phyloP scores from a whole-genome alignment of 1,140 invertebrate species.

The Nasonia longicornis region DNA sequence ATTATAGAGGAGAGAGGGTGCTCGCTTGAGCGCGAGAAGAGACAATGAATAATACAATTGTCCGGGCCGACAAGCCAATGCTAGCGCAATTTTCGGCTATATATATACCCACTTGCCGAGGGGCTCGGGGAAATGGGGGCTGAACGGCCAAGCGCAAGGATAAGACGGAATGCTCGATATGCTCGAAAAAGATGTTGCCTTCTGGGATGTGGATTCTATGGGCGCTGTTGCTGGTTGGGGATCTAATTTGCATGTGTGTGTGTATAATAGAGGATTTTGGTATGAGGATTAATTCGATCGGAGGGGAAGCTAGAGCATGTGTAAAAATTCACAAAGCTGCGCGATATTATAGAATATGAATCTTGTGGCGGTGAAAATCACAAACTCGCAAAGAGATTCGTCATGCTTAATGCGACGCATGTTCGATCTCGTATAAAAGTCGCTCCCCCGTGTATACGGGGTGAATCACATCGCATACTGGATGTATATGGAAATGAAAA shows the following conservation, averaged over 20 bases:
- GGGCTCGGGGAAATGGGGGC: not conserved
- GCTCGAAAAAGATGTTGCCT: not conserved
- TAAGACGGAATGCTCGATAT: not conserved
- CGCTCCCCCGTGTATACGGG: not conserved
- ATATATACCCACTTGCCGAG: not conserved
- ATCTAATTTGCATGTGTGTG: not conserved
- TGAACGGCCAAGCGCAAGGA: not conserved
- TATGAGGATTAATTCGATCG: too few relatives aligned
- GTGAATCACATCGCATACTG: not conserved
- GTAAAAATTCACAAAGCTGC: too few relatives aligned
- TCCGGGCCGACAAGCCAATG: constrained; percentile 19
- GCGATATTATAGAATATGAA: too few relatives aligned
- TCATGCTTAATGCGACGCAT: not conserved
- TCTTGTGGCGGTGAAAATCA: too few relatives aligned
- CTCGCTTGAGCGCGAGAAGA: constrained; percentile 9
- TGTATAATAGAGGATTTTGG: not conserved
- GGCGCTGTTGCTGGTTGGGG: not conserved
- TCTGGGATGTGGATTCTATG: not conserved
- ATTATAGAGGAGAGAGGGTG: constrained; percentile 44
- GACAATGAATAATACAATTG: constrained; percentile 52
- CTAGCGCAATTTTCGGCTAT: constrained; percentile 1
- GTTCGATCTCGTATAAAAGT: not conserved
- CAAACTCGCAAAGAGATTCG: too few relatives aligned
- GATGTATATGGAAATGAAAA: not conserved
- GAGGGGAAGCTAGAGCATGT: too few relatives aligned